Base-by-base conservation (phyloP, 1,140 invertebrate species). In the Choristoneura fumiferana region DNA sequence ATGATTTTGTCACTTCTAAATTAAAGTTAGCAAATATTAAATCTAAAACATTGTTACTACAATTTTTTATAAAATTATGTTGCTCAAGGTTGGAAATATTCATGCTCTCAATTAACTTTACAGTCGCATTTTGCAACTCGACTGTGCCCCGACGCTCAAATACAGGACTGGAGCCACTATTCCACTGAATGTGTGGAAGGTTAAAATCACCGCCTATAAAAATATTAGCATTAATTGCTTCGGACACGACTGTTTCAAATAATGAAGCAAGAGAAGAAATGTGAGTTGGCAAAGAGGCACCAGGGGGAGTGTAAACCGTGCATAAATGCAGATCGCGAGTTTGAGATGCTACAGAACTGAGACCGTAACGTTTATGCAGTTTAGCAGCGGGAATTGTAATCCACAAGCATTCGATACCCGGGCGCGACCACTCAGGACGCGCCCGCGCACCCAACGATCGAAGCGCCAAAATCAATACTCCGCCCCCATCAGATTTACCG, bases 401-500 rank as follows among this genome's bases (percentile, higher is more conserved):
- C 8, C 2, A n/a, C 35, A 4, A n/a, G 35, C 35, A 37, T 37
- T 37, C 35, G 8, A 37, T 1, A n/a, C 35, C 35, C 3, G 35
- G 2, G 35, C 3, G 35, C 35, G 12, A 10, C 35, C 35, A 37
- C 35, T 37, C 35, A 9, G 35, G 35, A 5, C 35, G 35, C 2
- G 35, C 35, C 2, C 35, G 35, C 1, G 35, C 35, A 37, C 35
- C 35, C 9, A 37, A 37, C 2, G 35, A 37, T 37, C 35, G 3
- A 37, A 37, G 35, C 9, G 12, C 35, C 35, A 37, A 37, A 37
- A 37, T 37, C 9, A 37, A 4, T 10, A 37, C 35, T 5, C 35
- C 35, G 35, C 35, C 35, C 2, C 35, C 35, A 37, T 29, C 53
- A 17, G 38, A 10, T 29, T 62, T 59, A 38, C 39, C 56, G 34